A percentile compares a stretch with the other conserved stretches of the same genome.
Evolutionary conservation across 2,113 vertebrate species (phyloP).

Genomic region (Dermatemys mawii): DNA sequence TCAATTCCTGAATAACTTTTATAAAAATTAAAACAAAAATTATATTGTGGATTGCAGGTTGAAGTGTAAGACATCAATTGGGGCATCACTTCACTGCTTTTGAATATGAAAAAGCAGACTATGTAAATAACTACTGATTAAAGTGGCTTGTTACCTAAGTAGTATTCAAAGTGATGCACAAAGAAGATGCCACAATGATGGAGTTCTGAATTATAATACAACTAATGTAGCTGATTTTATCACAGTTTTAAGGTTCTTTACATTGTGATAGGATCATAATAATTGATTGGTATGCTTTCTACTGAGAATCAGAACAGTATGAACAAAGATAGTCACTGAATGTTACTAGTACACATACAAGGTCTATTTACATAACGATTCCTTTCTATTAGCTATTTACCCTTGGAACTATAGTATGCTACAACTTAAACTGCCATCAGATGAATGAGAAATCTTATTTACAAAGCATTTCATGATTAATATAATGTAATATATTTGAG

Average conservation of each 20-base stretch:
- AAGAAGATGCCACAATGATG: slow-evolving; percentile 60
- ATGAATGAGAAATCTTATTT: background rate
- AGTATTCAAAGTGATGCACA: slow-evolving; percentile 51
- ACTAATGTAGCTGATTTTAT: slow-evolving; percentile 58
- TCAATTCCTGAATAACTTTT: slow-evolving; percentile 16
- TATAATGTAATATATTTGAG: background rate
- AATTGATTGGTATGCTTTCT: slow-evolving; percentile 57
- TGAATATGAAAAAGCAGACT: background rate
- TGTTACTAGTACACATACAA: slow-evolving; percentile 54
- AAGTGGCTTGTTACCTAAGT: slow-evolving; percentile 28
- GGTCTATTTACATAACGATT: slow-evolving; percentile 47
- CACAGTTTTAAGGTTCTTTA: slow-evolving; percentile 55
- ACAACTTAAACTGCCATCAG: background rate
- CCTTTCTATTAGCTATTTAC: slow-evolving; percentile 46
- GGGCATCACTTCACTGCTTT: background rate
- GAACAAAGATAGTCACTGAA: slow-evolving; percentile 35
- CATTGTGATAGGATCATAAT: slow-evolving; percentile 66
- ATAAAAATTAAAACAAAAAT: slow-evolving; percentile 16
- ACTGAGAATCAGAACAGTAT: slow-evolving; percentile 29
- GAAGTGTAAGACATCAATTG: background rate
- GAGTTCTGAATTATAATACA: slow-evolving; percentile 64
- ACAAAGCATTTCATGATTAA: background rate
- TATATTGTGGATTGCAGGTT: background rate
- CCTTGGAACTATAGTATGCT: background rate
- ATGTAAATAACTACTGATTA: slow-evolving; percentile 50